Conservation (phyloP, 2,888 invertebrate genomes). For the Eupithecia dodoneata region DNA sequence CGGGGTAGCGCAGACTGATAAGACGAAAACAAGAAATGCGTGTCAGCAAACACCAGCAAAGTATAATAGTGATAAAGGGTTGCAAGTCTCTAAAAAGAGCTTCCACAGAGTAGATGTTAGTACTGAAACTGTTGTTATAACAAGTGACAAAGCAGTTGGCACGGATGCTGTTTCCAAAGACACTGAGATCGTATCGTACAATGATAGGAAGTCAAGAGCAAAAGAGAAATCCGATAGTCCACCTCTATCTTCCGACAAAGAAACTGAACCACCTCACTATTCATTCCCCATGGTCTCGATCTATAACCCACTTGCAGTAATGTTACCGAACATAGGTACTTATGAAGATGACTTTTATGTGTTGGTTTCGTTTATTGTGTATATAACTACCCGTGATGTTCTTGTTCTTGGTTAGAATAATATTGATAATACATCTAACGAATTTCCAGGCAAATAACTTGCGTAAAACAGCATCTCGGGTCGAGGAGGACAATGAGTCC, state of each 20-base stretch:
- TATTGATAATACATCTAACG: conserved; percentile 67
- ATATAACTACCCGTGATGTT: conserved; percentile 42
- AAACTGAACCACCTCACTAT: conserved; percentile 57
- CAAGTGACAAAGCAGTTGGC: conserved; percentile 51
- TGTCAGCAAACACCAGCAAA: conserved; percentile 63
- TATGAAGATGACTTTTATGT: conserved; percentile 56
- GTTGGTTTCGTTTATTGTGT: conserved; percentile 55
- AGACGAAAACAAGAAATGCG: conserved; percentile 62
- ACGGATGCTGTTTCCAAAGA: conserved; percentile 33
- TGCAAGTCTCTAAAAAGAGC: conserved; percentile 57
- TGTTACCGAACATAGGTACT: conserved; percentile 81
- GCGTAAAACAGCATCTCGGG: conserved; percentile 94
- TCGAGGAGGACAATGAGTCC: conserved; percentile 99
- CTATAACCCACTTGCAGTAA: conserved; percentile 78
- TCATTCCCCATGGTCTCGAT: conserved; percentile 74
- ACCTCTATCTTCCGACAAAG: conserved; percentile 73
- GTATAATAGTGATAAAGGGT: conserved; percentile 56
- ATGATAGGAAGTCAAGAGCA: conserved; percentile 32
- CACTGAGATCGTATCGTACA: conserved; percentile 10
- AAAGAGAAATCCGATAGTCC: conserved; percentile 78
- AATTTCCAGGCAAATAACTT: conserved; percentile 92
- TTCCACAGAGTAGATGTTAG: conserved; percentile 54
- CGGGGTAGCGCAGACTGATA: conserved; percentile 68
- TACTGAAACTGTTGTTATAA: conserved; percentile 55
- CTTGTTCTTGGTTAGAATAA: conserved; percentile 42